A percentile compares a stretch with the other conserved stretches of the same genome.
Conservation (phyloP, 2,888 invertebrate genomes). For the Scaptomyza reducta region DNA sequence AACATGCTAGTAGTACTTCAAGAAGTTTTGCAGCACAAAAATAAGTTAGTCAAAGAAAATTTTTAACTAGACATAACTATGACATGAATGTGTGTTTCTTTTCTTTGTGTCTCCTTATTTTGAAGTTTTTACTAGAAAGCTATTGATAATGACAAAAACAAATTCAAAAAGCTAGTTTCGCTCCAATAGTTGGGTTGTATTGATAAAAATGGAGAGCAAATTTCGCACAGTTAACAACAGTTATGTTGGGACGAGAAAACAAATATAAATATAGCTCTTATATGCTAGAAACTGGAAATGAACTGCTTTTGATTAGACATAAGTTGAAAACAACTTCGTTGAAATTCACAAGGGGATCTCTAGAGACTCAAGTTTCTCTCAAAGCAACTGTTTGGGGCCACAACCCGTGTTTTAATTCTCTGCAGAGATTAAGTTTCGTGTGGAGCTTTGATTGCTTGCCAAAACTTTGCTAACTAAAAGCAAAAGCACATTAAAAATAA, state of each 20-base stretch:
- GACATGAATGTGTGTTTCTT: slow-evolving; percentile 13
- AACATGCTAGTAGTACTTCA: slow-evolving; percentile 18
- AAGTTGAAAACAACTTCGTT: not conserved
- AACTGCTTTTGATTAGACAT: not conserved
- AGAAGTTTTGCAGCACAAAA: slow-evolving; percentile 6
- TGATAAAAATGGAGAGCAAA: too few species aligned
- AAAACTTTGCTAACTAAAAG: not conserved
- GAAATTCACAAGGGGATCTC: not conserved
- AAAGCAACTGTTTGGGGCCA: not conserved
- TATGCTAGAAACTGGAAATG: not conserved
- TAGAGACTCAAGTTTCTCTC: not conserved
- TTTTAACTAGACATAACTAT: slow-evolving; percentile 32
- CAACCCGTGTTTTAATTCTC: not conserved
- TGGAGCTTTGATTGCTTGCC: not conserved
- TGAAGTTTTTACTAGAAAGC: not conserved
- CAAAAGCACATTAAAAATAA: not conserved
- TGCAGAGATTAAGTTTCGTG: too few species aligned
- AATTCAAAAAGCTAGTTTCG: not conserved
- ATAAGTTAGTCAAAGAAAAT: slow-evolving; percentile 24
- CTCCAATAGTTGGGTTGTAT: not conserved
- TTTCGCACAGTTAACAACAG: too few species aligned
- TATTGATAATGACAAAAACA: not conserved
- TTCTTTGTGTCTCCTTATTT: not conserved
- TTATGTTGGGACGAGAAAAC: not conserved
- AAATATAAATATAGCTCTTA: not conserved